Percentiles rank a stretch among this genome's conserved stretches.
Evolutionary conservation across 2,888 invertebrate genomes (phyloP).

Genomic region (Eupithecia dodoneata): DNA sequence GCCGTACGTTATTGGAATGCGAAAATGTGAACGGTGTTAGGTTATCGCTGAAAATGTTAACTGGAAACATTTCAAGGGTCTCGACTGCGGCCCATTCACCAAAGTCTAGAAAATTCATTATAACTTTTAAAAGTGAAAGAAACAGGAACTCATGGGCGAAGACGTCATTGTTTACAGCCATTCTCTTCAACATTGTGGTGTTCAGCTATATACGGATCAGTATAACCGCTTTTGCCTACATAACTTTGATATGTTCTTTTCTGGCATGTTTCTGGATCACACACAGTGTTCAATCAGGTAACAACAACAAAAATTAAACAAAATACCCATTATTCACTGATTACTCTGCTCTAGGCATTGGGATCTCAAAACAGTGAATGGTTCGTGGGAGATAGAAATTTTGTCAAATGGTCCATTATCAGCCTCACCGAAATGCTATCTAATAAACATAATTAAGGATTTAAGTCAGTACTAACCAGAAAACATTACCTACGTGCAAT

Average conservation of each 20-base stretch:
- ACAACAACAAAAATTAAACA: neutral
- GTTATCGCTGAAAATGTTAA: slow-evolving; percentile 60
- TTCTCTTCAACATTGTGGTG: slow-evolving; percentile 68
- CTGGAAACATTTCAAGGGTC: slow-evolving; percentile 13
- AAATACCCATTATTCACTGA: no score
- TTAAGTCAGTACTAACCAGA: no score
- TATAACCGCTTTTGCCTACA: slow-evolving; percentile 63
- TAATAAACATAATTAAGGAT: no score
- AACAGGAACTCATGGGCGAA: slow-evolving; percentile 62
- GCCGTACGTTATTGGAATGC: slow-evolving; percentile 44
- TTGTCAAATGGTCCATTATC: no score
- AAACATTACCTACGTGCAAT: no score
- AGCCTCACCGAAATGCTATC: no score
- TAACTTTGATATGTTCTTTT: slow-evolving; percentile 66
- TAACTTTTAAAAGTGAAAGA: slow-evolving; percentile 66
- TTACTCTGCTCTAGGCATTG: no score
- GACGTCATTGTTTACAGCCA: slow-evolving; percentile 62
- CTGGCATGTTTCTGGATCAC: slow-evolving; percentile 75
- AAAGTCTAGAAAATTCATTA: slow-evolving; percentile 68
- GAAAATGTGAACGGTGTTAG: slow-evolving; percentile 75
- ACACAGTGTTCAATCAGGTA: slow-evolving; percentile 78
- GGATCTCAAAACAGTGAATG: no score
- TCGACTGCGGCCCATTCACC: slow-evolving; percentile 53
- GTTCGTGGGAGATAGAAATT: no score
- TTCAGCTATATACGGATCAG: slow-evolving; percentile 66